Evolutionary conservation across 2,888 invertebrate genomes (phyloP), one percentile per base, ranked within the genome.

Genomic region (Toxonevra muliebris): DNA sequence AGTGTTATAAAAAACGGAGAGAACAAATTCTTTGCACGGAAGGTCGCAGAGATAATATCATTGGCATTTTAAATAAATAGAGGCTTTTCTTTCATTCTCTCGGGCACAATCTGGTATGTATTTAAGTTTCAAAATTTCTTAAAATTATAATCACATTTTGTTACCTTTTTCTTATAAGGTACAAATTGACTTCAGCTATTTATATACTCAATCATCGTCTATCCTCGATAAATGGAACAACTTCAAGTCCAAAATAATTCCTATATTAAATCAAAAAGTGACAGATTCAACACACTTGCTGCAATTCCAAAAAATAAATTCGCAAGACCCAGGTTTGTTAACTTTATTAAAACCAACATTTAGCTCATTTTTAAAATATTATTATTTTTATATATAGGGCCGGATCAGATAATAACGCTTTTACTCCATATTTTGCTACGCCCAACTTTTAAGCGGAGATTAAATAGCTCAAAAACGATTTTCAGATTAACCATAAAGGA

Each of bases 301-400:
- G 2, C 55, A 40, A 55, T 12, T 55, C 40, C 40, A 55, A 55
- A 40, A 20, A 55, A 55, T 55, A 20, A 55, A 30, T n/a, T 40
- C 55, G 7, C 13, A 30, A 40, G 55, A 55, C 3, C 30, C 30
- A 55, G 55, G 55, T 55, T 40, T 55, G 55, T 30, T 41, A 17
- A 3, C 12, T 55, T 40, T 7, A 55, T 12, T 55, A 4, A 55
- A n/a, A n/a, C n/a, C n/a, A 30, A 30, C 9, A 30, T 11, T 55
- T 20, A 10, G 5, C 15, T 20, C 1, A 30, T 30, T 54, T n/a
- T n/a, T n/a, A n/a, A n/a, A n/a, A n/a, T n/a, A n/a, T 54, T 54
- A 54, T 20, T 12, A n/a, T 40, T 30, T 30, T 40, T n/a, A n/a
- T 55, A n/a, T n/a, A 30, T 40, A 55, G 55, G 55, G n/a, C n/a